Evolutionary conservation across 2,797 vertebrate genomes (phyloP), one percentile per base, ranked within the genome.

Genomic region (Champsocephalus gunnari): DNA sequence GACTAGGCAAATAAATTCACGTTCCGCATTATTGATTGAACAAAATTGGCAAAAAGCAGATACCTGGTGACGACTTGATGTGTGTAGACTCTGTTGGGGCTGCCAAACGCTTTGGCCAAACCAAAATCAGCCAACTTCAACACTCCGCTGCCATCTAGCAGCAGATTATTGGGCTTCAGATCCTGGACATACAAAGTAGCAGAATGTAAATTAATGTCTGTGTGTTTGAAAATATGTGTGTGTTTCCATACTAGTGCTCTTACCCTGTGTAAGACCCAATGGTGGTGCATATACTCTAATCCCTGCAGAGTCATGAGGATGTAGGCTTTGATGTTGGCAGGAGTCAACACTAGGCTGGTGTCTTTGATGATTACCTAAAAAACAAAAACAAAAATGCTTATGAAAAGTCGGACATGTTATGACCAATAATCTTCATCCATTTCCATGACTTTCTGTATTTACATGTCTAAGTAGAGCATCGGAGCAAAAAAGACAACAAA

Each of bases 1-100:
- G 2, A 16, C 38, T 11, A 13, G 11, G 49, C 11, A 51, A 14
- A 55, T 49, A 47, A 14, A 3, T 28, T 9, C 11, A 13, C 49
- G 3, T 11, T 48, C 13, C 34, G 8, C 21, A 13, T 51, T 17
- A 32, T 55, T 48, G 43, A 28, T 4, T 61, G 12, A 32, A 12
- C 21, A 2, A 16, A 5, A 63, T 74, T 16, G 56, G 68, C 0
- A 57, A 72, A 68, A 45, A 49, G 19, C 14, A 80, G 82, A 63
- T 28, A 99, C 98, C 98, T 97, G 89, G 98, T 99, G 79, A 99
- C 98, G 71, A 99, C 98, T 84, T 99, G 98, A 88, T 99, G 97
- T 1, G 98, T 99, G 84, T 99, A 99, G 80, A 96, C 92, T 94
- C 98, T 96, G 53, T 97, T 99, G 3, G 98, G 98, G 79, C 98